Evolutionary conservation across 2,113 vertebrate species (phyloP), one percentile per base, ranked within the genome.

Genomic region (Leucopsar rothschildi): DNA sequence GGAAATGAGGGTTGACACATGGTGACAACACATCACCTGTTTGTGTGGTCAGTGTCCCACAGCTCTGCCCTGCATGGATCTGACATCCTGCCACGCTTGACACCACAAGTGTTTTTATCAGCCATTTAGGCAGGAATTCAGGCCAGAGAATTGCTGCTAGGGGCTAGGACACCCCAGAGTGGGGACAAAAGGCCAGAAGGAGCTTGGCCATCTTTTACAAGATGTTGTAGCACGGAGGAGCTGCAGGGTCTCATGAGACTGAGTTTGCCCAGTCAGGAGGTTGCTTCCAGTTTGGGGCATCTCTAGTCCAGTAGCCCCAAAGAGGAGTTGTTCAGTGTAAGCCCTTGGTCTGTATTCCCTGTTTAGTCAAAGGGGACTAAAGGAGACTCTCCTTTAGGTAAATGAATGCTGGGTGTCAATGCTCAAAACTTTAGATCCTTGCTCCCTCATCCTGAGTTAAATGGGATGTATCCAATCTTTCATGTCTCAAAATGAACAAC

Each of bases 401-500:
- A 44, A 44, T n/a, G 60, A 73, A 56, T 0, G 0, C 28, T 66
- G 22, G 9, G 24, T 86, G 47, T 19, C 50, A 63, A 0, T 20
- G 37, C 25, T 77, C 28, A 81, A 11, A 84, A 6, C 77, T 64
- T 69, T 1, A 31, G 37, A 8, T 76, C 44, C 35, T 86, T 76
- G 6, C 29, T 72, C 12, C 27, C 35, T 33, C 8, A 22, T 66
- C 64, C 55, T 6, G 9, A 76, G 45, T 71, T 27, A 39, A 78
- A 47, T 11, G 24, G 45, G 35, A 20, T 12, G 6, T 29, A 35
- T 76, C 21, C 71, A 90, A 29, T 18, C 19, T 68, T 68, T 24
- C 37, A 44, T 45, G 35, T 68, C 59, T n/a, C 55, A 35, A 29
- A 92, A 66, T 14, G 56, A 92, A 21, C 28, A 35, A 1, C 15